A percentile compares a stretch with the other conserved stretches of the same genome.
phyloP scores from a whole-genome alignment of 1,140 invertebrate species.

The Argopecten irradians region DNA sequence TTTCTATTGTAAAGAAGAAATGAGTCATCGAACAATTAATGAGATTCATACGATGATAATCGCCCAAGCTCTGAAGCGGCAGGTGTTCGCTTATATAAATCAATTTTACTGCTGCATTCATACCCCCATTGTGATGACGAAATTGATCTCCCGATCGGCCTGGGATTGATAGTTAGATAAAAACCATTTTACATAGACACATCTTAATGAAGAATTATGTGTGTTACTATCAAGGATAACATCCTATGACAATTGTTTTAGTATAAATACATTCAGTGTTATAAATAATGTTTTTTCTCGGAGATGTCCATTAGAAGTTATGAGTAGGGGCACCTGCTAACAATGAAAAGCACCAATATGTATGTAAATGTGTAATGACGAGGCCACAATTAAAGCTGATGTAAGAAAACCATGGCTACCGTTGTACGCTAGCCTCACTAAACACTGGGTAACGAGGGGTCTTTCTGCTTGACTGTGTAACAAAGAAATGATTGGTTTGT shows the following conservation, averaged over 20 bases:
- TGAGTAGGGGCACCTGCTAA: constrained; percentile 37
- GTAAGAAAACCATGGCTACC: constrained; percentile 37
- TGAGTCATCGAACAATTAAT: constrained; percentile 44
- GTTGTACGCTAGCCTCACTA: neutral
- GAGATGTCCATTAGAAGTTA: constrained; percentile 32
- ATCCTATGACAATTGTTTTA: constrained; percentile 26
- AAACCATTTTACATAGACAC: constrained; percentile 46
- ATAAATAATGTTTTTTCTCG: constrained; percentile 28
- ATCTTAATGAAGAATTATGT: neutral
- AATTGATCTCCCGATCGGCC: constrained; percentile 41
- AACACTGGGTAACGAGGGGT: neutral
- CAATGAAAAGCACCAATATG: constrained; percentile 38
- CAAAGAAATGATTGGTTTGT: constrained; percentile 11
- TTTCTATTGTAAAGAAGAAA: constrained; percentile 40
- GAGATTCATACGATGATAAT: constrained; percentile 47
- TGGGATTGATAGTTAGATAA: constrained; percentile 40
- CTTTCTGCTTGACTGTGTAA: constrained; percentile 15
- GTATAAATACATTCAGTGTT: constrained; percentile 24
- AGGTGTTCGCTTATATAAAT: constrained; percentile 51
- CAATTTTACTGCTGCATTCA: constrained; percentile 43
- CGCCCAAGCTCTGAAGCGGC: constrained; percentile 27
- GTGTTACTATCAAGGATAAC: constrained; percentile 31
- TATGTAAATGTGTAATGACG: constrained; percentile 41
- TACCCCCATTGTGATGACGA: constrained; percentile 44
- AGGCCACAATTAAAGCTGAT: constrained; percentile 30